Percentiles rank a stretch among this genome's conserved stretches.
Conservation (phyloP, 2,797 vertebrate genomes). For the Hoplostethus atlanticus region DNA sequence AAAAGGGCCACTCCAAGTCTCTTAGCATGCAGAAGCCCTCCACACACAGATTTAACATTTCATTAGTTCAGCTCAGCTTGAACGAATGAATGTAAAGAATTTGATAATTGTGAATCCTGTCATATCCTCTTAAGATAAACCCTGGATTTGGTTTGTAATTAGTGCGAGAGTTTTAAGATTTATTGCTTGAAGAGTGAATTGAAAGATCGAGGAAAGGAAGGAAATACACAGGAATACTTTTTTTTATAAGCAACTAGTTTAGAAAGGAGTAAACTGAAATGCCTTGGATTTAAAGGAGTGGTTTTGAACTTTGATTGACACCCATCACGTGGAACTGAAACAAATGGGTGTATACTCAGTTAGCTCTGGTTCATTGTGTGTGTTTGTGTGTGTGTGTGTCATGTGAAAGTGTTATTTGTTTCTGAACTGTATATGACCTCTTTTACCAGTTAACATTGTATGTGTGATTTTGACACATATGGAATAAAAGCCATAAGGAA, state of each 20-base stretch:
- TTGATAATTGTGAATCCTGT: slow-evolving; percentile 7
- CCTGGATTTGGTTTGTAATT: slow-evolving; percentile 1
- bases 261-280: background rate
- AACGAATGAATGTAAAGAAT: slow-evolving; percentile 39
- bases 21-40: slow-evolving; percentile 70
- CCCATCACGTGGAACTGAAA: background rate
- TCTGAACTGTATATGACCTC: background rate
- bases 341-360: too few relatives aligned
- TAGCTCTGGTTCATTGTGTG: too few relatives aligned
- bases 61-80: slow-evolving; percentile 40
- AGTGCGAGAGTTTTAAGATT: background rate
- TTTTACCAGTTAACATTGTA: background rate
- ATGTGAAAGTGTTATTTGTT: too few relatives aligned
- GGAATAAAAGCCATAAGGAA: background rate
- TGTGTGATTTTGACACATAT: too few relatives aligned
- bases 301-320: background rate
- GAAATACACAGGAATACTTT: slow-evolving; percentile 6
- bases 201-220: background rate
- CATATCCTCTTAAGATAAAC: slow-evolving; percentile 33
- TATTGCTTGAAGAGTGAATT: background rate
- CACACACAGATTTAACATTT: slow-evolving; percentile 54
- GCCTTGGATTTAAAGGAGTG: background rate
- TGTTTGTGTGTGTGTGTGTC: background rate
- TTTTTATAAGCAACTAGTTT: background rate
- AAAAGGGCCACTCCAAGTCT: slow-evolving; percentile 64